Base-by-base conservation (phyloP, 2,888 invertebrate species). In the Conistra vaccinii region DNA sequence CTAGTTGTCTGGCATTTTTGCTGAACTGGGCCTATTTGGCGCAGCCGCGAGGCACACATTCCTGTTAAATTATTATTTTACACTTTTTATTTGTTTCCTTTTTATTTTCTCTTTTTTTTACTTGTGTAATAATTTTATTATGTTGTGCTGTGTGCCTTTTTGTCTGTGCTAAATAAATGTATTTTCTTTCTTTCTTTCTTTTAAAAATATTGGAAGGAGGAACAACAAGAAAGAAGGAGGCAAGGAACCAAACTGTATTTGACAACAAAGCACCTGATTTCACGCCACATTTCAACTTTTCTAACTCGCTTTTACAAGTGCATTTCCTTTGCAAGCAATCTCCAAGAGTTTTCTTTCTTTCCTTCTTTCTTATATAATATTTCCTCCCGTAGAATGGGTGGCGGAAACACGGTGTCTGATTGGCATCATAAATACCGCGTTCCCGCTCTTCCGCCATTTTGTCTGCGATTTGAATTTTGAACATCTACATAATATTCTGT, bases 361-460 rank as follows among this genome's bases (percentile, higher is more conserved):
- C 68, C 35, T 26, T 78, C 14, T 65, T 65, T 53, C 69, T 14
- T 35, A 58, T 67, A 78, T 78, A 62, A 67, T 20, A 73, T 84
- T 72, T 60, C 39, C 29, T 32, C 23, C 67, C 4, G 23, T 58
- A 55, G 17, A 69, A 76, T 60, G 10, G 61, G 23, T 17, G 7
- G 5, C 23, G 76, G 76, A 78, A 79, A 51, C 51, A 12, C 29
- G 66, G 53, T 76, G 73, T 76, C 78, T 63, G 68, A 78, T 80
- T 80, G 73, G 26, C 53, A 69, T 73, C 69, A 60, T 78, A 78
- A 75, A 81, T 26, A 78, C 57, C 29, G 42, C 65, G 51, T 77
- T 65, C 65, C 76, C 78, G 66, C 23, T 23, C 10, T 65, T 69
- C 71, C 67, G 67, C 57, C 79, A 69, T 72, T 63, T 74, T 75